Base-by-base conservation (phyloP, 2,888 invertebrate genomes). In the Cancer borealis region DNA sequence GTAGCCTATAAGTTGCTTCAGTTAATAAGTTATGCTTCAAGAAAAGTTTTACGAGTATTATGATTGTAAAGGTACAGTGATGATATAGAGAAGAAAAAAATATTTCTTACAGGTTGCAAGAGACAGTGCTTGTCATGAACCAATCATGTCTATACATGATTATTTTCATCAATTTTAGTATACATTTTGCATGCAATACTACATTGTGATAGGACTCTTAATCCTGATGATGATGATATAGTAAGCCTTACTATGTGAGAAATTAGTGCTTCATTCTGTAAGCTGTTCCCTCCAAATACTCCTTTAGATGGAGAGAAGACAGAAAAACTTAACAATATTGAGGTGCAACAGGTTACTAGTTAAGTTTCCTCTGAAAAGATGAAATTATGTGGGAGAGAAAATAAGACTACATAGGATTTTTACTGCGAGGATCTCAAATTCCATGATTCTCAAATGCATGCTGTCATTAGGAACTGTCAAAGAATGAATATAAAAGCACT, bases 231-330 rank as follows among this genome's bases (percentile, higher is more conserved):
- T 79, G 73, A 79, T 79, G 84, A 84, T 84, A 84, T 84, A 84
- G 84, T 84, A 84, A 84, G 84, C 84, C 84, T 39, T 84, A 39
- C 84, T 84, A 84, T 84, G 84, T 84, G 84, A 84, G 84, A 84
- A 39, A 84, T 84, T 84, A 84, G 84, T 84, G 84, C 84, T 84
- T 84, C 84, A 84, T 84, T 84, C 84, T 84, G 84, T 39, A 84
- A 84, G 84, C 39, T 84, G 39, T 84, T 84, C 84, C 84, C 39
- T 84, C 84, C 84, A 84, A 84, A 14, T n/a, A 8, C 84, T 84
- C 84, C 84, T 39, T 4, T 84, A 84, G 84, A 39, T 39, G 84
- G 84, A 39, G 84, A 84, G 79, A 84, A 14, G 14, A 39, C 6
- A 39, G 84, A 39, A 84, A 84, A 84, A 39, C 3, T 30, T 2